phyloP scores from a whole-genome alignment of 2,888 invertebrate genomes.

The Diarsia brunnea region DNA sequence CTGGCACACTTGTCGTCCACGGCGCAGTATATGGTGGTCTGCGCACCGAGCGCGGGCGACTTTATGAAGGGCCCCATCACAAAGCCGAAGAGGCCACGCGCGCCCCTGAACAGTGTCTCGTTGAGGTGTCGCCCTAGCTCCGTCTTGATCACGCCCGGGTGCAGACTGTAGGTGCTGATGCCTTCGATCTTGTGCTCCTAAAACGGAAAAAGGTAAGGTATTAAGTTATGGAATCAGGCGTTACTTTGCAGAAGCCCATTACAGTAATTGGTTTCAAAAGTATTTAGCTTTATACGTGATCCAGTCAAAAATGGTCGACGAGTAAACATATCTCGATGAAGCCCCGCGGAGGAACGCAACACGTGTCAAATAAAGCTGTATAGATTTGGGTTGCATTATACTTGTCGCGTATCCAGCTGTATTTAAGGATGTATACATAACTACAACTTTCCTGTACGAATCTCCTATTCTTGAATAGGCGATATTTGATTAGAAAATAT shows the following conservation, averaged over 20 bases:
- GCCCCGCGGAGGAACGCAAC: neutral
- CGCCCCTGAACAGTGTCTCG: slow-evolving; percentile 86
- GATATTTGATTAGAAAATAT: neutral
- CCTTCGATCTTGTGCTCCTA: slow-evolving; percentile 86
- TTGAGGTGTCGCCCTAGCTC: slow-evolving; percentile 93
- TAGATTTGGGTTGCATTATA: neutral
- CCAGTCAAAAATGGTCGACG: neutral
- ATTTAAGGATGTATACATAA: too few relatives aligned
- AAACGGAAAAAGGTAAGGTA: neutral
- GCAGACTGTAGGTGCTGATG: slow-evolving; percentile 93
- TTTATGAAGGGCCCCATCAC: slow-evolving; percentile 88
- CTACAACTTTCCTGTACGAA: too few relatives aligned
- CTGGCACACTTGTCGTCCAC: slow-evolving; percentile 92
- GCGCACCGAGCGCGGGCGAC: slow-evolving; percentile 92
- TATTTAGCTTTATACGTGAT: neutral
- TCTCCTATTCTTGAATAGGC: neutral
- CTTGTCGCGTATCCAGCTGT: neutral
- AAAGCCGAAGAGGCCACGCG: slow-evolving; percentile 79
- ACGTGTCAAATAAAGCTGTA: neutral
- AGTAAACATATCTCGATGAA: neutral
- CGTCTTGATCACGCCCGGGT: slow-evolving; percentile 94
- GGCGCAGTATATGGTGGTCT: slow-evolving; percentile 94
- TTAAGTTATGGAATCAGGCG: neutral
- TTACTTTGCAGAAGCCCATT: neutral
- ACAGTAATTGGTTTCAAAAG: neutral